A percentile compares a stretch with the other conserved stretches of the same genome.
phyloP scores from a whole-genome alignment of 2,797 vertebrate genomes.

The Crypturellus tataupa region DNA sequence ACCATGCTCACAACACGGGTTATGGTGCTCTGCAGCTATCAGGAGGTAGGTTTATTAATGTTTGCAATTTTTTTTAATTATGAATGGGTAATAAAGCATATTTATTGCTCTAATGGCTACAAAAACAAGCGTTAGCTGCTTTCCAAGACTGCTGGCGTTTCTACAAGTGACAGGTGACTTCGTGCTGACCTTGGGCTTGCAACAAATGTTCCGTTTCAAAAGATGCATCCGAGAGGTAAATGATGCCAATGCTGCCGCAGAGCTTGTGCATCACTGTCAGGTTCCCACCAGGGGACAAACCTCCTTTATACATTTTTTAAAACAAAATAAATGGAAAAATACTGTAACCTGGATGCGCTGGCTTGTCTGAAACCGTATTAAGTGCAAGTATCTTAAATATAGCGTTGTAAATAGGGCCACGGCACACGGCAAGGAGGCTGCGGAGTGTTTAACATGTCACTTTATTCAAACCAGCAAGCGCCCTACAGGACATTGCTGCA shows the following conservation, averaged over 20 bases:
- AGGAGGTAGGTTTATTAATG: neutral
- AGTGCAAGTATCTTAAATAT: constrained; percentile 25
- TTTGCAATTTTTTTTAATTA: neutral
- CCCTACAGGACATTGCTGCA: constrained; percentile 48
- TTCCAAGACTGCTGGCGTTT: neutral
- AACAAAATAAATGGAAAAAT: constrained; percentile 57
- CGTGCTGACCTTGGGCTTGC: constrained; percentile 1
- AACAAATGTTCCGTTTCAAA: neutral
- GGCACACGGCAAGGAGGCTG: neutral
- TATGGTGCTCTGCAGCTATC: neutral
- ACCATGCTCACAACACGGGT: neutral
- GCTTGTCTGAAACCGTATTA: constrained; percentile 10
- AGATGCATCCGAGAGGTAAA: neutral
- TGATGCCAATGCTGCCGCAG: neutral
- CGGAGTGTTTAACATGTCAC: constrained; percentile 30
- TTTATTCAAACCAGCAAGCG: constrained; percentile 66
- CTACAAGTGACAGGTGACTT: neutral
- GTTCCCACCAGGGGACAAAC: constrained; percentile 4
- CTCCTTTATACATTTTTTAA: constrained; percentile 47
- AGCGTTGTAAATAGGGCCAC: constrained; percentile 43
- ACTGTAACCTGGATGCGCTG: neutral
- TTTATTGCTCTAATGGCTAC: neutral
- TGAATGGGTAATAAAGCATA: neutral
- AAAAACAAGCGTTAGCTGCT: neutral
- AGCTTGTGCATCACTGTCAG: neutral